Base-by-base conservation (phyloP, 2,888 invertebrate species). In the Dastarcus helophoroides region DNA sequence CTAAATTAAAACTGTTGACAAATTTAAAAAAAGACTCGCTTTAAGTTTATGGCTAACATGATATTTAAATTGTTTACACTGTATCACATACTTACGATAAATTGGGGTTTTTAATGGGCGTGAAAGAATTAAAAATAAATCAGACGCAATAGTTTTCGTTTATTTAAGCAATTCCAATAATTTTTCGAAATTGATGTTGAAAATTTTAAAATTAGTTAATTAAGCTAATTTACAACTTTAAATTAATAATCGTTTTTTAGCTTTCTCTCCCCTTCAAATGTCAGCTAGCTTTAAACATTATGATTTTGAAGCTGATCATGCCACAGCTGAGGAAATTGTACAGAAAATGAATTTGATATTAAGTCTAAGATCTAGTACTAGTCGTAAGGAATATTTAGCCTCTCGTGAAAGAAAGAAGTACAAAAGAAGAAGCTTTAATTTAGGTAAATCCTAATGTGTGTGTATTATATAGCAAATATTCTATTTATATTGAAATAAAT, bases 281-380 rank as follows among this genome's bases (percentile, higher is more conserved):
- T 65, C 66, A 2, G 60, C 68, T 4, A 75, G 76, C 29, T 90
- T 84, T 59, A 89, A 89, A 55, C 76, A 80, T 52, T 85, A 86
- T 48, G 86, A 86, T 53, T 91, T 93, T 53, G 91, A 91, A 62
- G 74, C 82, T 3, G 85, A 88, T 40, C 69, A 73, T 26, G 67
- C 68, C 3, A 73, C 71, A 2, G 86, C 85, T 1, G 73, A 76
- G 41, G 85, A 86, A 58, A 89, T 93, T 26, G 81, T 86, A 1
- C 77, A 80, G 40, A 90, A 91, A 65, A 72, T 93, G 7, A 85
- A 83, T 59, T 77, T 84, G 36, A 90, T 91, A 39, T 60, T 93
- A 36, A 84, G 89, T 51, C 65, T 90, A 46, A 69, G 81, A 40
- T 79, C 81, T 29, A 88, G 85, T 54, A 71, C 75, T 3, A 79